Base-by-base conservation (phyloP, 2,113 vertebrate species). In the Clarias magur region DNA sequence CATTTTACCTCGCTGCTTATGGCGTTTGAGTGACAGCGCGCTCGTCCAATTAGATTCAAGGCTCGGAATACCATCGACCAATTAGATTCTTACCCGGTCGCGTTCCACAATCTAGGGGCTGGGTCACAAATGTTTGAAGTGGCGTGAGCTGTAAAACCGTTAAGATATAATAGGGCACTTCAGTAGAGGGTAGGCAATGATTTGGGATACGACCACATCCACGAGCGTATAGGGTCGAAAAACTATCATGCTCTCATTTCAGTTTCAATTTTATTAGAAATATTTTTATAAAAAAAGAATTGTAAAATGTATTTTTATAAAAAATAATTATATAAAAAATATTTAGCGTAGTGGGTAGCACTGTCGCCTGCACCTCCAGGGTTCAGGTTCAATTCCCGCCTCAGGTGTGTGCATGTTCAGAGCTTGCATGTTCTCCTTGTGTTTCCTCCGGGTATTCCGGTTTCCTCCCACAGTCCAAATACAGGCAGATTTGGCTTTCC, bases 1-100 rank as follows among this genome's bases (percentile, higher is more conserved):
- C 72, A 87, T 80, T 89, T 84, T 62, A 89, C 62, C 70, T 82
- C 56, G 12, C 60, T 67, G 84, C 86, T 78, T 9, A 17, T 72
- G 57, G 16, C 11, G 21, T 67, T 27, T 78, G 82, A 85, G 15
- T 15, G 85, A 83, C 75, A 27, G 60, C 0, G 0, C 1, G 4
- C 7, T 5, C 54, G 17, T 38, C 85, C 87, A 90, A 88, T 88
- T 15, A 70, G 3, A 62, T 19, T 0, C 27, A 0, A 62, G 67
- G 17, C 48, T 53, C 10, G 13, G 0, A 23, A 30, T 15, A 38
- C 5, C 75, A 0, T 5, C 9, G 75, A 62, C 89, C 89, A 90
- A 90, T 90, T 80, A 81, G 7, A 76, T 56, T 62, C 54, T 1
- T 1, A 38, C 0, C 57, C 60, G 57, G 54, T 34, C 38, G 56